Evolutionary conservation across 2,113 vertebrate genomes (phyloP).

Genomic region (Anarrhichthys ocellatus): DNA sequence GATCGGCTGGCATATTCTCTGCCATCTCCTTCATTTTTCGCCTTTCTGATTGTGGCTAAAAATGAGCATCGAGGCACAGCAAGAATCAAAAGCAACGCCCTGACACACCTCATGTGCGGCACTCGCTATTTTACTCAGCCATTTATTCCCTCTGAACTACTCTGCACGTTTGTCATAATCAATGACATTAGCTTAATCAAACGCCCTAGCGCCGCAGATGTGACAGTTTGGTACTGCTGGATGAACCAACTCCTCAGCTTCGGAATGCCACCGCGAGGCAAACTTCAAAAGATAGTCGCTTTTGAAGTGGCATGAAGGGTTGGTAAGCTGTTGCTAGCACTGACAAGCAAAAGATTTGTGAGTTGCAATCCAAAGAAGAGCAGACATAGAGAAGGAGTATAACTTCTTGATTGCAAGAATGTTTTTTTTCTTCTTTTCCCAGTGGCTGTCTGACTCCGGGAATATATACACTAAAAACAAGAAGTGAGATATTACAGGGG

Average conservation of each 20-base stretch:
- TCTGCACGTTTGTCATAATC: conserved; percentile 46
- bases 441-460: conserved; percentile 9
- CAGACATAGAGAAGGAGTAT: conserved; percentile 27
- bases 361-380: conserved; percentile 56
- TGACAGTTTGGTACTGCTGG: conserved; percentile 39
- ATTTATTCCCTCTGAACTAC: conserved; percentile 25
- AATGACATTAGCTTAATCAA: conserved; percentile 60
- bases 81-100: conserved; percentile 12
- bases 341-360: conserved; percentile 63
- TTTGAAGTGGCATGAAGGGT: conserved; percentile 67
- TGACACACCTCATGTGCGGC: neutral
- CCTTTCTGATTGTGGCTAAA: conserved; percentile 11
- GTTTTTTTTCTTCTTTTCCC: conserved; percentile 35
- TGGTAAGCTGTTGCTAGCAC: conserved; percentile 58
- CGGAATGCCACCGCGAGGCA: conserved; percentile 25
- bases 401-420: conserved; percentile 51
- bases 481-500: conserved; percentile 2
- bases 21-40: neutral
- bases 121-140: neutral
- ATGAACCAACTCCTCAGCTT: conserved; percentile 53
- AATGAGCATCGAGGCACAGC: neutral
- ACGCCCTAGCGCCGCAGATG: conserved; percentile 10
- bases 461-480: conserved; percentile 22
- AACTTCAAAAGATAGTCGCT: conserved; percentile 54
- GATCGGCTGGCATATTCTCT: neutral